Evolutionary conservation across 2,113 vertebrate species (phyloP).

Genomic region (Podarcis muralis): DNA sequence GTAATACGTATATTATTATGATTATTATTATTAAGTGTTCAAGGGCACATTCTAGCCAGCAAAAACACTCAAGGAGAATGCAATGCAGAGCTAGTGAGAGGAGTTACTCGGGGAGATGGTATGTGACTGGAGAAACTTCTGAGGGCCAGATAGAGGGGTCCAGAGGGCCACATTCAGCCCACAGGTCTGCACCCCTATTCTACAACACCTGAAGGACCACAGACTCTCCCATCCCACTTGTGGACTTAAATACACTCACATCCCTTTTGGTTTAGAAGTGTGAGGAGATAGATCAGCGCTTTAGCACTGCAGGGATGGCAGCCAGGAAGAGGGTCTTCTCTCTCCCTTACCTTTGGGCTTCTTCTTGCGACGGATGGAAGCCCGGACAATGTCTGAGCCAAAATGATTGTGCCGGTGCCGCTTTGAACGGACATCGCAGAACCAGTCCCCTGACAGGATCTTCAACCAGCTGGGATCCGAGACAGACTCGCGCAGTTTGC

Average conservation of each 20-base stretch:
- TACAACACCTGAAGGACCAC: neutral
- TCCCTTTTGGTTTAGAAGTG: neutral
- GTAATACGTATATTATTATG: no score
- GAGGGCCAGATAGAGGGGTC: no score
- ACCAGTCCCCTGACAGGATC: slow-evolving; percentile 88
- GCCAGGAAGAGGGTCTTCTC: neutral
- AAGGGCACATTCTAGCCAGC: no score
- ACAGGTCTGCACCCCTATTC: no score
- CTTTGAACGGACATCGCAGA: slow-evolving; percentile 82
- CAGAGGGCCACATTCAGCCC: no score
- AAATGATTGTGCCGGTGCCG: slow-evolving; percentile 76
- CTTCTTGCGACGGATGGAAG: slow-evolving; percentile 87
- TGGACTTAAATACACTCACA: neutral
- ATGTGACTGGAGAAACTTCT: no score
- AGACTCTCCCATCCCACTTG: neutral
- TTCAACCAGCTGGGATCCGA: slow-evolving; percentile 79
- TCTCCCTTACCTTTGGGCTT: slow-evolving; percentile 77
- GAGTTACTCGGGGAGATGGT: no score
- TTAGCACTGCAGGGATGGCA: neutral
- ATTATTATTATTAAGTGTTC: no score
- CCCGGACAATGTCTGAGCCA: slow-evolving; percentile 84
- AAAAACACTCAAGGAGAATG: no score
- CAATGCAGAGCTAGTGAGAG: no score
- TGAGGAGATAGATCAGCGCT: neutral
- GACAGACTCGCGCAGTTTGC: slow-evolving; percentile 81